Evolutionary conservation across 92 coral and sea anemone species (phyloP).

Genomic region (Muricea muricata): DNA sequence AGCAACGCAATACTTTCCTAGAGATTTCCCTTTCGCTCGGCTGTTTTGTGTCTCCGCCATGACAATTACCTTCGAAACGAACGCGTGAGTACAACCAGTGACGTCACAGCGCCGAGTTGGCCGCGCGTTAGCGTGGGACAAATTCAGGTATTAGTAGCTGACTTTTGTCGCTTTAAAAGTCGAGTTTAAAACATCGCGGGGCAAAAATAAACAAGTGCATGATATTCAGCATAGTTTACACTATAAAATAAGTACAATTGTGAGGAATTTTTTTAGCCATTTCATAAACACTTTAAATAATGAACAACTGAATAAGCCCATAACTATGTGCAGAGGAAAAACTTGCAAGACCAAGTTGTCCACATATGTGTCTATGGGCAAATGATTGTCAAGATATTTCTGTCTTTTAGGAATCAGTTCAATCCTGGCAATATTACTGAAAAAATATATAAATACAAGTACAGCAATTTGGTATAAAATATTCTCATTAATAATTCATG

Average conservation of each 20-base stretch:
- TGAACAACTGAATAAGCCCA: too few species aligned
- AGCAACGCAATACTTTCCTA: constrained; percentile 71
- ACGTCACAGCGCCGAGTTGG: constrained; percentile 4
- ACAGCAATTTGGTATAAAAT: too few species aligned
- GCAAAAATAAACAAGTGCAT: constrained; percentile 21
- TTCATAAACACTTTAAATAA: constrained; percentile 51
- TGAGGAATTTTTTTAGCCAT: background rate
- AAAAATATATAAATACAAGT: too few species aligned
- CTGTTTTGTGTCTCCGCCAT: constrained; percentile 28
- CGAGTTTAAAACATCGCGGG: constrained; percentile 13
- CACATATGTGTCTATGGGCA: too few species aligned
- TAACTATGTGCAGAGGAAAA: too few species aligned
- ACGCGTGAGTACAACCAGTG: constrained; percentile 42
- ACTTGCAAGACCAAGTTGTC: too few species aligned
- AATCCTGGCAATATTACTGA: too few species aligned
- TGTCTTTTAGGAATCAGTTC: too few species aligned
- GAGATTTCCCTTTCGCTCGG: constrained; percentile 38
- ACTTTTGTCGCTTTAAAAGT: background rate
- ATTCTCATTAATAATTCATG: too few species aligned
- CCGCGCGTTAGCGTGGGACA: constrained; percentile 21
- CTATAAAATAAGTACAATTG: constrained; percentile 10
- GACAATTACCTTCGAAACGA: constrained; percentile 8
- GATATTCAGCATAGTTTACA: constrained; percentile 31
- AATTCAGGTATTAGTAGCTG: background rate
- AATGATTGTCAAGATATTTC: too few species aligned